Evolutionary conservation across 2,888 invertebrate species (phyloP), one percentile per base, ranked within the genome.

Genomic region (Platycheirus rosarum): DNA sequence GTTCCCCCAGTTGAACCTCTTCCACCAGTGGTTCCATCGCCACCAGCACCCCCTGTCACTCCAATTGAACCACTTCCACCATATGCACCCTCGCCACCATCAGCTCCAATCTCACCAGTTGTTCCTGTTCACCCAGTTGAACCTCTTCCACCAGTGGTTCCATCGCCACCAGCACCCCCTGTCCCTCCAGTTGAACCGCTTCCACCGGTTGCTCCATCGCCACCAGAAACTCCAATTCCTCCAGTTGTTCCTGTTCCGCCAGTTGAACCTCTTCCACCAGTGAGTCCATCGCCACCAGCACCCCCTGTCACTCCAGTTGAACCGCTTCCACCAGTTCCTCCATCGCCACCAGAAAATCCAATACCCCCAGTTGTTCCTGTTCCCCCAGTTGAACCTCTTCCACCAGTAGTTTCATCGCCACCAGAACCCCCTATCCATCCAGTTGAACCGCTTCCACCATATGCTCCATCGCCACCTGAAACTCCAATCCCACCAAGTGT

Each of bases 31-130:
- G 7, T 2, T 5, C 57, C 57, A 2, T 2, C 42, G 0, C 42
- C 40, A 9, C 57, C 57, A 42, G 9, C 35, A n/a, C 2, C 26
- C 16, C 42, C 57, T 16, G 14, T 51, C 8, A 26, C 49, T 13
- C 49, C 49, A 49, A n/a, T 13, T 26, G 7, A 8, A 5, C 51
- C 51, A n/a, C 14, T 14, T 26, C 49, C 8, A 14, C 2, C n/a
- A n/a, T n/a, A n/a, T n/a, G n/a, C n/a, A n/a, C n/a, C n/a, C n/a
- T n/a, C n/a, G n/a, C n/a, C n/a, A n/a, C n/a, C n/a, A 11, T 1
- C 32, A 18, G 46, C 46, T 46, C 20, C 46, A 0, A 1, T 23
- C 9, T 23, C 20, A n/a, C 46, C 46, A 20, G 23, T 20, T 9
- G 2, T 6, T n/a, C 46, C 46, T 7, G 20, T 46, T 23, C 46